Evolutionary conservation across 2,888 invertebrate species (phyloP).

Genomic region (Ligdia adustata): DNA sequence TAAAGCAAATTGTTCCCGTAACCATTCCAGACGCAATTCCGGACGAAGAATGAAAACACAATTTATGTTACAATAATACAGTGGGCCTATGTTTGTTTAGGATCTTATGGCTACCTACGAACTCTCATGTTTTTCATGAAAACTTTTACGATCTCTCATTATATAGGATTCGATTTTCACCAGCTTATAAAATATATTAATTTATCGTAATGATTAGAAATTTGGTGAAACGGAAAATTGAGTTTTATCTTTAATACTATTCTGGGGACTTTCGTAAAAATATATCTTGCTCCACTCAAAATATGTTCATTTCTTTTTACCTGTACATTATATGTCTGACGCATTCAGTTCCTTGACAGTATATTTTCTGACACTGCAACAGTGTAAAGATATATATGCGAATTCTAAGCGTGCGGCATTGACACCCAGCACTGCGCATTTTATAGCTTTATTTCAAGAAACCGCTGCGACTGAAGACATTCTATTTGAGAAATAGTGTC

Average conservation of each 20-base stretch:
- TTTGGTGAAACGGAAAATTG: not conserved
- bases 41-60: constrained; percentile 28
- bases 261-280: no score
- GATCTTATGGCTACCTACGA: no score
- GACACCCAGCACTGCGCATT: constrained; percentile 6
- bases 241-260: not conserved
- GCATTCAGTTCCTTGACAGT: no score
- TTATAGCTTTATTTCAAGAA: constrained; percentile 1
- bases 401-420: constrained; percentile 4
- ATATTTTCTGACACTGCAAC: no score
- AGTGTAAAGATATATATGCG: constrained; percentile 3
- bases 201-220: constrained; percentile 1
- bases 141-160: constrained; percentile 2
- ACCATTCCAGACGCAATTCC: constrained; percentile 28
- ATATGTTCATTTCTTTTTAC: not conserved
- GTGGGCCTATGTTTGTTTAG: constrained; percentile 5
- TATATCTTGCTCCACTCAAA: not conserved
- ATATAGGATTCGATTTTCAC: not conserved
- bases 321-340: no score
- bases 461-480: not conserved
- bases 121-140: constrained; percentile 6
- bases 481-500: constrained; percentile 3
- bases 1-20: constrained; percentile 36
- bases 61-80: constrained; percentile 22
- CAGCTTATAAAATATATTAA: not conserved